These are phyloP conservation scores for Dendroctonus valens DNA, from an alignment of 1,140 invertebrate species.

Conservation along the genomic window DNA sequence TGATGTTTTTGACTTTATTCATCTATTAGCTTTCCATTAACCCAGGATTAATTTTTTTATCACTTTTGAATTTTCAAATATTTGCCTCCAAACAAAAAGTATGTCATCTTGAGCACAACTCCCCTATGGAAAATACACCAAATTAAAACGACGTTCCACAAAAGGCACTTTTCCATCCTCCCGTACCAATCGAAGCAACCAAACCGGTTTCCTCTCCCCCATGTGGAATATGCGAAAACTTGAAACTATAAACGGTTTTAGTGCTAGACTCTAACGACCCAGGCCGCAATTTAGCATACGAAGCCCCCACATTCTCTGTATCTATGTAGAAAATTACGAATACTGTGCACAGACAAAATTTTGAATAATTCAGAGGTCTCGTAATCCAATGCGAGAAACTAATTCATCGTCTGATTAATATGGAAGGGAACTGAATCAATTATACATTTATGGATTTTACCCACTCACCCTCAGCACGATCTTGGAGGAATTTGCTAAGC, in stretches of 20 bases:
- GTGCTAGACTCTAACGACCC: neutral
- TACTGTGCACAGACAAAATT: slow-evolving; percentile 30
- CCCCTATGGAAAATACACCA: too few relatives aligned
- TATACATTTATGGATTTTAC: slow-evolving; percentile 36
- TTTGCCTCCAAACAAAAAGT: too few relatives aligned
- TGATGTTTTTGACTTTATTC: too few relatives aligned
- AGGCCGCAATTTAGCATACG: slow-evolving; percentile 27
- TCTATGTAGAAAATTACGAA: slow-evolving; percentile 30
- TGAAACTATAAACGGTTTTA: slow-evolving; percentile 13
- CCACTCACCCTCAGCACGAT: neutral
- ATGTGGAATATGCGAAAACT: neutral
- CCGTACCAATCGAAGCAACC: too few relatives aligned
- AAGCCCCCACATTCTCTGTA: slow-evolving; percentile 27
- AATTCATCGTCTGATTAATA: slow-evolving; percentile 44
- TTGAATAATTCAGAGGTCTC: slow-evolving; percentile 40
- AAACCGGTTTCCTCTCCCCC: neutral
- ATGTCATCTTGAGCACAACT: too few relatives aligned
- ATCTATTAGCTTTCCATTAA: too few relatives aligned
- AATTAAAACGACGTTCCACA: too few relatives aligned
- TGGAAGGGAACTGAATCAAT: slow-evolving; percentile 39
- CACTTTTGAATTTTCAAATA: too few relatives aligned
- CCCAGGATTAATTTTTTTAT: too few relatives aligned
- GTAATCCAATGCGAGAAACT: slow-evolving; percentile 36
- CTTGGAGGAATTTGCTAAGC: too few relatives aligned
- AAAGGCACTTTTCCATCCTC: too few relatives aligned